These are phyloP conservation scores for Nematopogon swammerdamellus DNA, from an alignment of 2,888 invertebrate species.

Conservation along the genomic window DNA sequence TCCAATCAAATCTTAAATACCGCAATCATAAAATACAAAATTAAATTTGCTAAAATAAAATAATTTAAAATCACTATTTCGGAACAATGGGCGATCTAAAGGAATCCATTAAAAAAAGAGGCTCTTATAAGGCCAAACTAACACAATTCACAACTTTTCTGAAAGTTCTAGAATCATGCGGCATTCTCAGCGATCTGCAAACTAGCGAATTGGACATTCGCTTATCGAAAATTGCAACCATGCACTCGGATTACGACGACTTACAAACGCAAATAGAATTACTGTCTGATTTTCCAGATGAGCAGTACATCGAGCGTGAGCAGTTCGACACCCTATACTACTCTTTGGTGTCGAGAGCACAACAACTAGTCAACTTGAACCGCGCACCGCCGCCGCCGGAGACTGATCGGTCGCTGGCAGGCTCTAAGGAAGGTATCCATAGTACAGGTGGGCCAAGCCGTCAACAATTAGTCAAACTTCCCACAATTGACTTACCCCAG, in stretches of 20 bases:
- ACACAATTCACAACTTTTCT: too few relatives aligned
- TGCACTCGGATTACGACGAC: not conserved
- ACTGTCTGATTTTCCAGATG: not conserved
- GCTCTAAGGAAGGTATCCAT: not conserved
- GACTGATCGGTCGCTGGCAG: not conserved
- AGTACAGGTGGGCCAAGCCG: not conserved
- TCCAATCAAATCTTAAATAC: too few relatives aligned
- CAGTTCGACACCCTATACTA: too few relatives aligned
- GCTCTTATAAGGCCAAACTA: not conserved
- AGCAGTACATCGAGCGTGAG: not conserved
- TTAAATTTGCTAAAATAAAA: too few relatives aligned
- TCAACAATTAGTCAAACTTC: not conserved
- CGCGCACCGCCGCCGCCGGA: not conserved
- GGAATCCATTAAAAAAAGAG: not conserved
- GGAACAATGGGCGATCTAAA: not conserved
- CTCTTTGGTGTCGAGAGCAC: too few relatives aligned
- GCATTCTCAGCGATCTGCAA: not conserved
- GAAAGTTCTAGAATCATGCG: not conserved
- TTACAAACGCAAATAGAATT: not conserved
- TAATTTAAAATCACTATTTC: too few relatives aligned
- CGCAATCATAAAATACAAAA: too few relatives aligned
- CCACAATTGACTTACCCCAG: not conserved
- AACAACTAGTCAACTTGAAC: too few relatives aligned
- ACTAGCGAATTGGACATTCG: too few relatives aligned
- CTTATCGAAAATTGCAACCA: too few relatives aligned